Percentiles rank a stretch among this genome's conserved stretches.
Conservation (phyloP, 1,140 invertebrate species). For the Tetragnatha versicolor region DNA sequence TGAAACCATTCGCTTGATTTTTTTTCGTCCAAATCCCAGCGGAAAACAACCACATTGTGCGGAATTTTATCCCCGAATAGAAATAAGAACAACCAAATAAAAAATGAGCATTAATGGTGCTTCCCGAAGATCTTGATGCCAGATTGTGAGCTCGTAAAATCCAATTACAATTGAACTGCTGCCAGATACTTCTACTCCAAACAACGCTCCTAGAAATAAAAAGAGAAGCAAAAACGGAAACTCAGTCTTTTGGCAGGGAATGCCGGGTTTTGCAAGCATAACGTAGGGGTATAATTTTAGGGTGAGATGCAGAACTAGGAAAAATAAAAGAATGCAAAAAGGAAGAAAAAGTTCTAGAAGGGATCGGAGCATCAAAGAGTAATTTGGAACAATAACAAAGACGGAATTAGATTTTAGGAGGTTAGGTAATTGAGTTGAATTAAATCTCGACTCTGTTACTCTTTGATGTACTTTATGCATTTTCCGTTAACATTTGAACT, state of each 20-base stretch:
- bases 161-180: conserved; percentile 40
- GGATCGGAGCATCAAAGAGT: conserved; percentile 33
- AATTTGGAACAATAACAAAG: conserved; percentile 46
- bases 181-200: conserved; percentile 34
- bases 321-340: neutral
- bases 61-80: neutral
- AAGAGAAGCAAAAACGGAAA: neutral
- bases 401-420: conserved; percentile 39
- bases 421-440: conserved; percentile 23
- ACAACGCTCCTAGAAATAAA: conserved; percentile 13
- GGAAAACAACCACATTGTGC: too few relatives aligned
- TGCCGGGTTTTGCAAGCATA: conserved; percentile 37
- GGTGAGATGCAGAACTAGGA: neutral
- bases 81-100: conserved; percentile 22
- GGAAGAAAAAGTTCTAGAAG: neutral
- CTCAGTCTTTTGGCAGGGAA: conserved; percentile 20
- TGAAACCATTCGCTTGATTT: too few relatives aligned
- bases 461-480: too few relatives aligned
- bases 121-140: neutral
- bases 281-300: conserved; percentile 38
- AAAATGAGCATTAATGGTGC: conserved; percentile 28
- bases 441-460: too few relatives aligned
- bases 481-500: too few relatives aligned
- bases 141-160: conserved; percentile 33
- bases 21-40: too few relatives aligned